Conservation (phyloP, 1,140 invertebrate species). For the Temnothorax curvispinosus region DNA sequence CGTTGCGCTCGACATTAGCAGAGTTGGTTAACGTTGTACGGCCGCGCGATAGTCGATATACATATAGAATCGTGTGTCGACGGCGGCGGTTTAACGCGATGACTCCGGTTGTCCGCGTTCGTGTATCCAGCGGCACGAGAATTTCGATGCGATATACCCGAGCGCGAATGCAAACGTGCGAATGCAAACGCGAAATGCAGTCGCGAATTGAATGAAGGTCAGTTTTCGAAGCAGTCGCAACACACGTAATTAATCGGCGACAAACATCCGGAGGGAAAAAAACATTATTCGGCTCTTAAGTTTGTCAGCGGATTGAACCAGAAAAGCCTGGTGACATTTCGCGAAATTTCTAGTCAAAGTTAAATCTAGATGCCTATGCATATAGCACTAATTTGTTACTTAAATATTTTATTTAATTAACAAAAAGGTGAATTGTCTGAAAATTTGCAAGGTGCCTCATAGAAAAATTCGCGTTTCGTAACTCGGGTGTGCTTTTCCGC, state of each 20-base stretch:
- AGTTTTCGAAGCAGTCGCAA: conserved; percentile 7
- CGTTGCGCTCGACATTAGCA: conserved; percentile 5
- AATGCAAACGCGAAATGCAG: conserved; percentile 16
- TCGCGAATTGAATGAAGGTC: conserved; percentile 47
- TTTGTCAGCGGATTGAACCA: not conserved
- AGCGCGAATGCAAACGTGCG: conserved; percentile 21
- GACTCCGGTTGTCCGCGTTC: conserved; percentile 27
- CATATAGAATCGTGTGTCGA: conserved; percentile 44
- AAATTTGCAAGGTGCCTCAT: not conserved
- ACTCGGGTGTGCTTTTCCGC: not conserved
- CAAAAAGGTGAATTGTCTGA: not conserved
- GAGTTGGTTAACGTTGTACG: conserved; percentile 35
- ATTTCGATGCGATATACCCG: conserved; percentile 25
- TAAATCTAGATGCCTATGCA: not conserved
- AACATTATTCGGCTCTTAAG: not conserved
- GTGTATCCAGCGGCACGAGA: conserved; percentile 45
- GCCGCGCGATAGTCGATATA: not conserved
- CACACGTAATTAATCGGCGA: not conserved
- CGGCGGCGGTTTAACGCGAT: conserved; percentile 41
- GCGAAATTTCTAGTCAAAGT: not conserved
- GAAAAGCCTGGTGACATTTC: not conserved
- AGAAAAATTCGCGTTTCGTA: not conserved
- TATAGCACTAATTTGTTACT: not conserved
- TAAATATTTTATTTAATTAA: not conserved
- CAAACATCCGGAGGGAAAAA: not conserved